A percentile compares a stretch with the other conserved stretches of the same genome.
phyloP scores from a whole-genome alignment of 2,113 vertebrate genomes.

The Hippopotamus amphibius region DNA sequence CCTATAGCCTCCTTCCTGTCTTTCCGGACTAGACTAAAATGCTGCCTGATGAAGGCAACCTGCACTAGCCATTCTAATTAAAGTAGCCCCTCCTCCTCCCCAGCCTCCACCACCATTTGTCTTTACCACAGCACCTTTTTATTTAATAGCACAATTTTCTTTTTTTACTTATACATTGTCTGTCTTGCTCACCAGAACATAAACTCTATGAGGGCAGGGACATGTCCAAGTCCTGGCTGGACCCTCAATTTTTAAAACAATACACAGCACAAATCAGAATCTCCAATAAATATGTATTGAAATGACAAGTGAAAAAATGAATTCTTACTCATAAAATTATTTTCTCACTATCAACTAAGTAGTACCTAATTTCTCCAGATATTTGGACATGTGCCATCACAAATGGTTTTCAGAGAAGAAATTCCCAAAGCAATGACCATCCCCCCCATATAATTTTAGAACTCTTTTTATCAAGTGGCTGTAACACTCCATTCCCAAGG shows the following conservation, averaged over 20 bases:
- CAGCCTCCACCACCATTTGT: background rate
- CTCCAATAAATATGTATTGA: background rate
- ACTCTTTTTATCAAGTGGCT: background rate
- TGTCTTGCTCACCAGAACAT: background rate
- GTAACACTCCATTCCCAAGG: background rate
- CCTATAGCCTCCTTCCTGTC: background rate
- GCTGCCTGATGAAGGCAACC: background rate
- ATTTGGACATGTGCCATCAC: background rate
- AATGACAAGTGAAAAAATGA: background rate
- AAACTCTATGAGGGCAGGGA: background rate
- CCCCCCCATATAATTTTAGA: background rate
- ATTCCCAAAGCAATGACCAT: background rate
- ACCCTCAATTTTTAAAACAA: background rate
- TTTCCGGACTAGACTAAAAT: background rate
- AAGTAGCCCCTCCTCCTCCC: background rate
- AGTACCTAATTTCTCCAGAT: conserved; percentile 21
- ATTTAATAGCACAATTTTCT: background rate
- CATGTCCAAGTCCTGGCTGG: background rate
- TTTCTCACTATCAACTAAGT: conserved; percentile 24
- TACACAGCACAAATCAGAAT: background rate
- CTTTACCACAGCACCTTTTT: background rate
- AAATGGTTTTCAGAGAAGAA: background rate
- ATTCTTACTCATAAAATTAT: background rate
- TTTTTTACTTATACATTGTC: background rate
- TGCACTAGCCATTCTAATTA: background rate